Percentiles rank a stretch among this genome's conserved stretches.
phyloP scores from a whole-genome alignment of 2,797 vertebrate genomes.

The Psittacula derbiana region DNA sequence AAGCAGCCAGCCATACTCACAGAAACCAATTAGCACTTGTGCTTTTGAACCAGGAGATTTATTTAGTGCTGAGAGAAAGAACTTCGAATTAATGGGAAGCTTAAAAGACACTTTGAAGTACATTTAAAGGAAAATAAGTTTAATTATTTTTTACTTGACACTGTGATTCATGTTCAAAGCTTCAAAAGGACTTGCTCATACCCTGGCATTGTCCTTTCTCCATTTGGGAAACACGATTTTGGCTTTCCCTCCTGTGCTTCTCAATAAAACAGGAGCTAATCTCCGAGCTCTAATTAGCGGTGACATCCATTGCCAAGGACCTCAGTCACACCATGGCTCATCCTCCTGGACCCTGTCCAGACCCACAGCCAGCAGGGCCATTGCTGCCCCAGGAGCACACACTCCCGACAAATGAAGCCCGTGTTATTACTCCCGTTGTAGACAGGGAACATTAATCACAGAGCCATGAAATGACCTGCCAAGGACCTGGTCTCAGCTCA shows the following conservation, averaged over 20 bases:
- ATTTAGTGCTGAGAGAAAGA: slow-evolving; percentile 43
- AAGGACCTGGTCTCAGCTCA: background rate
- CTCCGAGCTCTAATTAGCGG: background rate
- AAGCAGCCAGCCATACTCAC: slow-evolving; percentile 26
- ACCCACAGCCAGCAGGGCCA: background rate
- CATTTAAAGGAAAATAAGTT: slow-evolving; percentile 47
- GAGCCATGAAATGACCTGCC: slow-evolving; percentile 1
- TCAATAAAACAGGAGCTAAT: background rate
- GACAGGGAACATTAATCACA: slow-evolving; percentile 7
- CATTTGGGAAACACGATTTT: background rate
- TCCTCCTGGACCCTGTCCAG: background rate
- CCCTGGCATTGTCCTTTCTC: background rate
- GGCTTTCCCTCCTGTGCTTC: background rate
- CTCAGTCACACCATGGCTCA: background rate
- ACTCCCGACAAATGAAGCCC: background rate
- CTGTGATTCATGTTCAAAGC: slow-evolving; percentile 43
- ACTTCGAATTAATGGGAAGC: slow-evolving; percentile 20
- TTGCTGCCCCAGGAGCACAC: background rate
- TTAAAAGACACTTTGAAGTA: slow-evolving; percentile 63
- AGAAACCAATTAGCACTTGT: slow-evolving; percentile 62
- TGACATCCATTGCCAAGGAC: background rate
- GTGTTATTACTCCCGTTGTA: background rate
- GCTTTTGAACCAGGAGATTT: slow-evolving; percentile 62
- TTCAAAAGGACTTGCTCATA: slow-evolving; percentile 34
- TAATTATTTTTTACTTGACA: slow-evolving; percentile 65